A percentile compares a stretch with the other conserved stretches of the same genome.
Conservation (phyloP, 2,888 invertebrate genomes). For the Carcina quercana region DNA sequence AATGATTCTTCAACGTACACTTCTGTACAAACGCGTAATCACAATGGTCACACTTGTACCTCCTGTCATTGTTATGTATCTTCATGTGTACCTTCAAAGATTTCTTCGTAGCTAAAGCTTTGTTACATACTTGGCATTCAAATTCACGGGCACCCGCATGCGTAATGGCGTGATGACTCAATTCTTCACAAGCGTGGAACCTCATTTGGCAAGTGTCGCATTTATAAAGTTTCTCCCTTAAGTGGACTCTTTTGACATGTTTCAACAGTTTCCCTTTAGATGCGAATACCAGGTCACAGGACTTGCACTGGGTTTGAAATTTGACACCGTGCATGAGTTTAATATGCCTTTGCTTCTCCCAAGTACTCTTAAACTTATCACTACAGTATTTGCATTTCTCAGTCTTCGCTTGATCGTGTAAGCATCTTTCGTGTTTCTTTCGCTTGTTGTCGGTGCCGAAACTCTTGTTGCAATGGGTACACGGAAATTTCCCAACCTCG, state of each 20-base stretch:
- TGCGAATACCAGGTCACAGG: not conserved
- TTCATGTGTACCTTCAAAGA: constrained; percentile 40
- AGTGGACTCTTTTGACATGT: constrained; percentile 40
- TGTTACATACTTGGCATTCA: constrained; percentile 41
- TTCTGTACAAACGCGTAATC: constrained; percentile 22
- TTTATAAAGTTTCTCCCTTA: constrained; percentile 28
- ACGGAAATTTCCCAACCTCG: not conserved
- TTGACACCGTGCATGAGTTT: constrained; percentile 23
- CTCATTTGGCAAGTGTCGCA: constrained; percentile 26
- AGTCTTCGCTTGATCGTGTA: too few species aligned
- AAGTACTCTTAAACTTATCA: constrained; percentile 29
- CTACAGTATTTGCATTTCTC: constrained; percentile 32
- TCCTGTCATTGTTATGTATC: constrained; percentile 31
- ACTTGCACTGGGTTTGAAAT: not conserved
- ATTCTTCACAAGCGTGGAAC: constrained; percentile 28
- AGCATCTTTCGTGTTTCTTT: constrained; percentile 46
- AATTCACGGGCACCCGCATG: constrained; percentile 53
- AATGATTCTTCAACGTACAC: constrained; percentile 20
- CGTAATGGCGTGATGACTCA: constrained; percentile 38
- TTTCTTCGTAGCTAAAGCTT: constrained; percentile 32
- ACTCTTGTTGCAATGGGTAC: too few species aligned
- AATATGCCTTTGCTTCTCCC: constrained; percentile 27
- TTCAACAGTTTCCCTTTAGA: not conserved
- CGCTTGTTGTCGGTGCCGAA: constrained; percentile 44
- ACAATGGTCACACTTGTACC: constrained; percentile 24